A percentile compares a stretch with the other conserved stretches of the same genome.
These are phyloP conservation scores for Corynorhinus townsendii DNA, from an alignment of 2,113 vertebrate species.

Conservation along the genomic window DNA sequence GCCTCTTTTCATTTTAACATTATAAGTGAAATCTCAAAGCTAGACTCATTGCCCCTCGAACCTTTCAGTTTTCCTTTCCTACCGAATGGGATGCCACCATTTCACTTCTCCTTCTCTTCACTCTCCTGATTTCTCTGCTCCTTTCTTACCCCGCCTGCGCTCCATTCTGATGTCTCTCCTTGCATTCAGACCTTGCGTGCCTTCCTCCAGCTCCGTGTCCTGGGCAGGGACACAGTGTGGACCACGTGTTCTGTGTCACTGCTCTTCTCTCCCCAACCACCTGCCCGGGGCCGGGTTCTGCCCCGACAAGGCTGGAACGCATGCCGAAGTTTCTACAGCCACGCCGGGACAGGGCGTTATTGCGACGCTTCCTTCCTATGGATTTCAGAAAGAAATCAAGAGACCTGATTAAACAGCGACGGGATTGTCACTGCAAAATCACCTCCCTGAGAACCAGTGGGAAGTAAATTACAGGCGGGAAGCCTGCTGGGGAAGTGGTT, in stretches of 20 bases:
- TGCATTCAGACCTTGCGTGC: neutral
- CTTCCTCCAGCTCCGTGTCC: neutral
- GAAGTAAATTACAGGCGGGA: conserved; percentile 65
- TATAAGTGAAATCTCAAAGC: neutral
- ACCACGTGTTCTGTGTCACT: neutral
- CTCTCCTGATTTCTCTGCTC: neutral
- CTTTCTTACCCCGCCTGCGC: neutral
- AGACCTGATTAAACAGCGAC: conserved; percentile 49
- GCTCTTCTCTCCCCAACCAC: neutral
- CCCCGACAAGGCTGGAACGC: neutral
- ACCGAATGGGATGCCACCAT: neutral
- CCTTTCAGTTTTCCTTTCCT: neutral
- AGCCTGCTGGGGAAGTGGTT: conserved; percentile 52
- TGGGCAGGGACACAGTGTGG: neutral
- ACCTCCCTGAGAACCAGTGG: conserved; percentile 50
- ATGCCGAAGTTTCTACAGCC: neutral
- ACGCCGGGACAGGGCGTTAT: neutral
- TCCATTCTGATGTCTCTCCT: neutral
- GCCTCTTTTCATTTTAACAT: neutral
- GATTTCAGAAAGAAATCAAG: conserved; percentile 66
- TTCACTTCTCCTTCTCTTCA: neutral
- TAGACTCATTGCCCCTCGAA: neutral
- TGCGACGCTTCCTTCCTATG: neutral
- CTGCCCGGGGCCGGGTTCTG: neutral
- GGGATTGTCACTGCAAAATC: conserved; percentile 28